phyloP scores from a whole-genome alignment of 2,797 vertebrate genomes.

The Taenioides sp. region DNA sequence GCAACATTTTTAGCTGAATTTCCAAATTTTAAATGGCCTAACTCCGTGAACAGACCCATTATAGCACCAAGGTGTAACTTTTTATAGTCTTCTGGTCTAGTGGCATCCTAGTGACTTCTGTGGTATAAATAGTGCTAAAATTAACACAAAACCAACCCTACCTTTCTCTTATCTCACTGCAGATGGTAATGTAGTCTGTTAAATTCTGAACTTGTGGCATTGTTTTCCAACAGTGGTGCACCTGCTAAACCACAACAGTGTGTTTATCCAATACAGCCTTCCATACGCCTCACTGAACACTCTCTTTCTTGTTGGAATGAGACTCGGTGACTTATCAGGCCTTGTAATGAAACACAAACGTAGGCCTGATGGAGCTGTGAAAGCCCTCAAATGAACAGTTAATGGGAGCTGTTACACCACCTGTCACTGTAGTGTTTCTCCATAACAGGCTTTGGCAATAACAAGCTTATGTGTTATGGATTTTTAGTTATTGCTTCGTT shows the following conservation, averaged over 20 bases:
- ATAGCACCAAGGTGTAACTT: too few relatives aligned
- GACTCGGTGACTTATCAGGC: background rate
- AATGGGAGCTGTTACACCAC: constrained; percentile 5
- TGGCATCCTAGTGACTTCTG: background rate
- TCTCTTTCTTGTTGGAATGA: background rate
- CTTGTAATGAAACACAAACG: constrained; percentile 1
- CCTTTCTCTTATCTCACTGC: background rate
- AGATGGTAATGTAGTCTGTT: constrained; percentile 2
- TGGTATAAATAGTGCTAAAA: background rate
- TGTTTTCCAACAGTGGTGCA: background rate
- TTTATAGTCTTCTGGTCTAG: too few relatives aligned
- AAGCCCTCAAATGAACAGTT: constrained; percentile 5
- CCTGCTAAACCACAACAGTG: constrained; percentile 9
- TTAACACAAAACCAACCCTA: background rate
- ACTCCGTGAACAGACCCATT: background rate
- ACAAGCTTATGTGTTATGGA: background rate
- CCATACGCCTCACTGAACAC: constrained; percentile 1
- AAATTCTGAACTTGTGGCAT: constrained; percentile 6
- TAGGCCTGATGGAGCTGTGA: constrained; percentile 3
- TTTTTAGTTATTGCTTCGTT: background rate
- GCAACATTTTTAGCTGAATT: background rate
- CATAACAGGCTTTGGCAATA: background rate
- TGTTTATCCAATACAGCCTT: constrained; percentile 1
- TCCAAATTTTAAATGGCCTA: background rate
- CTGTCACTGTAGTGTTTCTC: background rate